Percentiles rank a stretch among this genome's conserved stretches.
These are phyloP conservation scores for Drosophila eugracilis DNA, from an alignment of 1,140 invertebrate genomes.

Conservation along the genomic window DNA sequence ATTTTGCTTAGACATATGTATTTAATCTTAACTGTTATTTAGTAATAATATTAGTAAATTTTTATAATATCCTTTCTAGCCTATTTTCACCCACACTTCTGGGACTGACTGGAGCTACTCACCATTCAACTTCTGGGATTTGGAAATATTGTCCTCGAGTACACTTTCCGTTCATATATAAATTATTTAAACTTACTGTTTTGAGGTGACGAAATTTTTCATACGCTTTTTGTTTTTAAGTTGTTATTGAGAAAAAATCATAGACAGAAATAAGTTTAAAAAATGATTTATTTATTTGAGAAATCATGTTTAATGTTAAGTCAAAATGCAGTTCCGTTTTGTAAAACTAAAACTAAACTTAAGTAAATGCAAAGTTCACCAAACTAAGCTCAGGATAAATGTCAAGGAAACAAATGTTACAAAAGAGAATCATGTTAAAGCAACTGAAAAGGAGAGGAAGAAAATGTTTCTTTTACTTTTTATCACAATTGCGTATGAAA, in stretches of 20 bases:
- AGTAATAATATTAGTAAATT: constrained; percentile 14
- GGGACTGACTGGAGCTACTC: constrained; percentile 33
- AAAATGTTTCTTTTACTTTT: constrained; percentile 71
- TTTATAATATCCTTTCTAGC: constrained; percentile 17
- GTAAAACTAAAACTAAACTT: constrained; percentile 44
- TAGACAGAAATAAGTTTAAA: constrained; percentile 25
- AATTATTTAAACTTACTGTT: constrained; percentile 10
- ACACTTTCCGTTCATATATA: constrained; percentile 21
- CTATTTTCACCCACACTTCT: constrained; percentile 29
- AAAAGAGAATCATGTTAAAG: constrained; percentile 62
- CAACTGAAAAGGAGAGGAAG: constrained; percentile 21
- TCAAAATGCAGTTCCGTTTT: constrained; percentile 64
- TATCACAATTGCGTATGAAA: constrained; percentile 85
- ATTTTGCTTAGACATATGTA: constrained; percentile 3
- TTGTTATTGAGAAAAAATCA: constrained; percentile 16
- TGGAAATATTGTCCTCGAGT: constrained; percentile 61
- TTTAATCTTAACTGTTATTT: not conserved
- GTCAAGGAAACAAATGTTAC: constrained; percentile 80
- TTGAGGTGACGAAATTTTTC: constrained; percentile 60
- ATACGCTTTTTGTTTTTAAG: constrained; percentile 52
- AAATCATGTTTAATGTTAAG: constrained; percentile 53
- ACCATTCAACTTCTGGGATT: constrained; percentile 28
- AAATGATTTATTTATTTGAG: constrained; percentile 39
- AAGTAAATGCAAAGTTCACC: constrained; percentile 58
- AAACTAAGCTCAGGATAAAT: constrained; percentile 38